Conservation (phyloP, 2,113 vertebrate genomes). For the Toxotes chatareus region DNA sequence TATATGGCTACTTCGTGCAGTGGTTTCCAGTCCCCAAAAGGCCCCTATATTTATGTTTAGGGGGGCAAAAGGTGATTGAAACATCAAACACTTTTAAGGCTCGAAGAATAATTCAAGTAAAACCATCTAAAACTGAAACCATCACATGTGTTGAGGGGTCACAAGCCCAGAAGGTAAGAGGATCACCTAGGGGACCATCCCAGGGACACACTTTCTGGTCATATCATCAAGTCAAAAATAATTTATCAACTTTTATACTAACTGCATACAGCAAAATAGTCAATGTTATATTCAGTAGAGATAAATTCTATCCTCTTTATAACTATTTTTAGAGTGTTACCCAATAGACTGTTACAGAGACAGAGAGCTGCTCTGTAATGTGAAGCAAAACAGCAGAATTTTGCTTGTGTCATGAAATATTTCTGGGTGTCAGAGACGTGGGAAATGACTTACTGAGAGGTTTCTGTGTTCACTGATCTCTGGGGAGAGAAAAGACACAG, state of each 20-base stretch:
- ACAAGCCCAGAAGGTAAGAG: too few relatives aligned
- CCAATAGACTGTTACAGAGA: not conserved
- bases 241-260: not conserved
- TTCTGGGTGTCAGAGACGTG: not conserved
- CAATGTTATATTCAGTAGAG: not conserved
- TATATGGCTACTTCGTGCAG: too few relatives aligned
- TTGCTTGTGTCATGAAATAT: not conserved
- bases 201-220: too few relatives aligned
- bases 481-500: slow-evolving; percentile 57
- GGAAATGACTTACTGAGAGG: slow-evolving; percentile 62
- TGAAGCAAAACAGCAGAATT: not conserved
- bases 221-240: not conserved
- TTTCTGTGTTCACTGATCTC: slow-evolving; percentile 36
- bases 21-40: too few relatives aligned
- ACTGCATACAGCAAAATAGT: not conserved
- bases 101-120: too few relatives aligned
- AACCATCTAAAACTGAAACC: too few relatives aligned
- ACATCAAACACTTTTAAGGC: too few relatives aligned
- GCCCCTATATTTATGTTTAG: too few relatives aligned
- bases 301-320: not conserved
- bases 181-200: too few relatives aligned
- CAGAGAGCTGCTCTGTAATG: not conserved
- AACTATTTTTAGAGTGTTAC: not conserved
- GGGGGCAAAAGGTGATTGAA: too few relatives aligned
- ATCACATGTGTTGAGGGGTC: too few relatives aligned